Conservation (phyloP, 2,888 invertebrate species). For the Watsonalla binaria region DNA sequence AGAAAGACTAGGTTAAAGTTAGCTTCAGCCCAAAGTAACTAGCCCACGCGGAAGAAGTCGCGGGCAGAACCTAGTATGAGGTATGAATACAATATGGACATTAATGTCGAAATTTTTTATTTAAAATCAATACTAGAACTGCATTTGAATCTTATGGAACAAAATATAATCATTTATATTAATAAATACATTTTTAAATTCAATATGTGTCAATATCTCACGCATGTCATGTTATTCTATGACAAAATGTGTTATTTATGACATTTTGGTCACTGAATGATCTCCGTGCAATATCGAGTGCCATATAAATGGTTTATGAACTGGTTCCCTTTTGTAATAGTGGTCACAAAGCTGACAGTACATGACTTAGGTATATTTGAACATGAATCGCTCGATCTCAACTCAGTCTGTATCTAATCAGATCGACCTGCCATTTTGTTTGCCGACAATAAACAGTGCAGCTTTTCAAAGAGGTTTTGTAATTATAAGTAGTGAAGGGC, state of each 20-base stretch:
- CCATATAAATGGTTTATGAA: not conserved
- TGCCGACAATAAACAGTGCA: slow-evolving; percentile 7
- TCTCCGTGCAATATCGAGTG: not conserved
- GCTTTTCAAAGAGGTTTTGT: not conserved
- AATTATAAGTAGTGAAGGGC: not conserved
- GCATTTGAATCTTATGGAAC: too few relatives aligned
- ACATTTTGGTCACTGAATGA: not conserved
- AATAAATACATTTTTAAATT: too few relatives aligned
- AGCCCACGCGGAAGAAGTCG: too few relatives aligned
- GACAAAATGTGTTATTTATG: not conserved
- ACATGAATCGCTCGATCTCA: slow-evolving; percentile 40
- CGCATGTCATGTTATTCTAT: not conserved
- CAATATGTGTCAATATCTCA: too few relatives aligned
- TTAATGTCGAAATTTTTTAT: too few relatives aligned
- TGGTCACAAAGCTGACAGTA: slow-evolving; percentile 23
- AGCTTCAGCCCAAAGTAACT: too few relatives aligned
- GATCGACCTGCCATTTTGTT: slow-evolving; percentile 25
- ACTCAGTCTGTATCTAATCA: slow-evolving; percentile 34
- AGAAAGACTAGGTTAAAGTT: too few relatives aligned
- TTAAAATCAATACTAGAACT: too few relatives aligned
- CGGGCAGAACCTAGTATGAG: too few relatives aligned
- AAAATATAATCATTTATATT: too few relatives aligned
- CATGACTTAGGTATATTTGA: slow-evolving; percentile 31
- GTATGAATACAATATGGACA: too few relatives aligned
- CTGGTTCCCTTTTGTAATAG: not conserved